Evolutionary conservation across 2,888 invertebrate species (phyloP).

Genomic region (Agrochola lychnidis): DNA sequence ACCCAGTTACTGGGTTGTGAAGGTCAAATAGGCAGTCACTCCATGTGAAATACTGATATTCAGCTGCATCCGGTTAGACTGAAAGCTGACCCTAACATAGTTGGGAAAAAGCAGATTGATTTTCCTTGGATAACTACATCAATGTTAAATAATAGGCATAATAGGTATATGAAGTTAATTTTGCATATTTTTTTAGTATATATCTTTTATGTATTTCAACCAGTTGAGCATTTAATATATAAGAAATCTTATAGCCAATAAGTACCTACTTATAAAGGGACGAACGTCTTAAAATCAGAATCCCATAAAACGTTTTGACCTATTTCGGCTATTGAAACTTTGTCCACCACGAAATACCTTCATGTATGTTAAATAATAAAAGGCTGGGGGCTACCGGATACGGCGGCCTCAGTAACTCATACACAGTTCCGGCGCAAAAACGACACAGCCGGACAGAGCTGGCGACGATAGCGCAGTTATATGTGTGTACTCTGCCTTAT

Average conservation of each 20-base stretch:
- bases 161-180: not conserved
- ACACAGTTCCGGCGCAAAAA: constrained; percentile 87
- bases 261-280: constrained; percentile 1
- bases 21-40: too few relatives aligned
- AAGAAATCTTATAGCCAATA: not conserved
- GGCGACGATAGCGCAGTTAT: constrained; percentile 77
- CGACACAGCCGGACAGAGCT: constrained; percentile 79
- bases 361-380: constrained; percentile 76
- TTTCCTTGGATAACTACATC: not conserved
- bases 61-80: too few relatives aligned
- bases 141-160: not conserved
- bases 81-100: too few relatives aligned
- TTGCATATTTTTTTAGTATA: not conserved
- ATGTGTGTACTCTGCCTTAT: constrained; percentile 77
- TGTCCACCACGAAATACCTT: constrained; percentile 67
- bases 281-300: constrained; percentile 21
- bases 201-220: not conserved
- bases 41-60: too few relatives aligned
- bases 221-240: not conserved
- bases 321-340: constrained; percentile 66
- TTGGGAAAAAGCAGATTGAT: too few relatives aligned
- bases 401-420: constrained; percentile 84
- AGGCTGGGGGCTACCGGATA: constrained; percentile 77
- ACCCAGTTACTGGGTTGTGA: too few relatives aligned
- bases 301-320: constrained; percentile 49